Conservation (phyloP, 1,140 invertebrate genomes). For the Drosophila sulfurigaster region DNA sequence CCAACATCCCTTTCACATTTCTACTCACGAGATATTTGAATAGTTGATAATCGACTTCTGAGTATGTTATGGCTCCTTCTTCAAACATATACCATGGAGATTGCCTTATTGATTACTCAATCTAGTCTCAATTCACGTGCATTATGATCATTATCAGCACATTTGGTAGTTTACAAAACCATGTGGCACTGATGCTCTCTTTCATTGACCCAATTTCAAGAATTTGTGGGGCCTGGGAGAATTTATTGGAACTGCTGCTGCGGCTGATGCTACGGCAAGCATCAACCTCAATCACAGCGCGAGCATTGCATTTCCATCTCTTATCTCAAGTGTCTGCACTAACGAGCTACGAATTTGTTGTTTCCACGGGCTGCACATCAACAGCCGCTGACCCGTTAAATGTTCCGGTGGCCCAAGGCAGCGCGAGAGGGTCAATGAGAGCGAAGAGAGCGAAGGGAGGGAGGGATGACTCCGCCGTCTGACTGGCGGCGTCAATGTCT, state of each 20-base stretch:
- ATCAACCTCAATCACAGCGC: constrained; percentile 11
- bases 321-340: constrained; percentile 77
- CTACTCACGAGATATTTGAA: constrained; percentile 22
- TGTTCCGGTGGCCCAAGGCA: constrained; percentile 68
- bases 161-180: constrained; percentile 29
- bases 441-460: neutral
- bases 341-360: constrained; percentile 78
- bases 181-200: constrained; percentile 29
- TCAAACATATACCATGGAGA: neutral
- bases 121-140: constrained; percentile 28
- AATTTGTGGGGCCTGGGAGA: constrained; percentile 12
- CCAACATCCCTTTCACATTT: neutral
- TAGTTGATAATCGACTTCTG: constrained; percentile 8
- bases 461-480: constrained; percentile 33
- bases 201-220: constrained; percentile 44
- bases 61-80: neutral
- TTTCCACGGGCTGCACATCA: constrained; percentile 57
- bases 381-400: constrained; percentile 73
- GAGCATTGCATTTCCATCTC: constrained; percentile 51
- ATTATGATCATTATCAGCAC: constrained; percentile 33
- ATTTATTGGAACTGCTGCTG: constrained; percentile 43
- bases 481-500: constrained; percentile 74
- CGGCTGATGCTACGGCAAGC: too few relatives aligned
- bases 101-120: constrained; percentile 38
- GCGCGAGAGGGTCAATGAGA: constrained; percentile 7